phyloP scores from a whole-genome alignment of 2,113 vertebrate species.

The Tretioscincus oriximinensis region DNA sequence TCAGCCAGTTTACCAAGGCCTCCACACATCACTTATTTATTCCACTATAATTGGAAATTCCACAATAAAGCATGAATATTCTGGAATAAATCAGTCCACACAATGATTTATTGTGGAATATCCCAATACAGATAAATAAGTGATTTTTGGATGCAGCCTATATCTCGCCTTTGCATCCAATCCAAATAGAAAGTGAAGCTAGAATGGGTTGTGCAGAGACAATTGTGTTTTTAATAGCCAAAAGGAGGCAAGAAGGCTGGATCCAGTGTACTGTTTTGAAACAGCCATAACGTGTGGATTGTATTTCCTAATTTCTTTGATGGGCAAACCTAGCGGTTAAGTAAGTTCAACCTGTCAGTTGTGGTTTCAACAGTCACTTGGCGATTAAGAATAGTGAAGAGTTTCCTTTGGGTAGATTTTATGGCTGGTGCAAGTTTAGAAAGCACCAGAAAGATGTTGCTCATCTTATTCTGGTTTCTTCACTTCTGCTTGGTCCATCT shows the following conservation, averaged over 20 bases:
- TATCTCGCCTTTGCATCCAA: neutral
- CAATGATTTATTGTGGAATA: no score
- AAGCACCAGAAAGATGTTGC: neutral
- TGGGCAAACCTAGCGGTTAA: neutral
- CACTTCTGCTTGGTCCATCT: neutral
- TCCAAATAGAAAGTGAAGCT: neutral
- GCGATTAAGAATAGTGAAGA: neutral
- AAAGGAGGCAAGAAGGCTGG: neutral
- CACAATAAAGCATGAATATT: no score
- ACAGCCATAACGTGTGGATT: neutral
- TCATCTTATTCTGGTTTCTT: neutral
- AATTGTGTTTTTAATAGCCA: neutral
- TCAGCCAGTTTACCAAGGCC: no score
- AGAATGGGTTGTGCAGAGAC: neutral
- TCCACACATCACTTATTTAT: no score
- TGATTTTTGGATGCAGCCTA: no score
- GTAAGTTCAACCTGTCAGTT: neutral
- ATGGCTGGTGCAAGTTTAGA: neutral
- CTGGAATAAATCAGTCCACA: no score
- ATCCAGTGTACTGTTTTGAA: conserved; percentile 12
- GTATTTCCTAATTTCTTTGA: conserved; percentile 2
- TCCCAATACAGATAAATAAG: no score
- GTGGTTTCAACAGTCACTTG: neutral
- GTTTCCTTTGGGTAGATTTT: neutral
- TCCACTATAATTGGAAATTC: no score